Percentiles rank a stretch among this genome's conserved stretches.
Conservation (phyloP, 2,888 invertebrate genomes). For the Amblyjoppa fuscipennis region DNA sequence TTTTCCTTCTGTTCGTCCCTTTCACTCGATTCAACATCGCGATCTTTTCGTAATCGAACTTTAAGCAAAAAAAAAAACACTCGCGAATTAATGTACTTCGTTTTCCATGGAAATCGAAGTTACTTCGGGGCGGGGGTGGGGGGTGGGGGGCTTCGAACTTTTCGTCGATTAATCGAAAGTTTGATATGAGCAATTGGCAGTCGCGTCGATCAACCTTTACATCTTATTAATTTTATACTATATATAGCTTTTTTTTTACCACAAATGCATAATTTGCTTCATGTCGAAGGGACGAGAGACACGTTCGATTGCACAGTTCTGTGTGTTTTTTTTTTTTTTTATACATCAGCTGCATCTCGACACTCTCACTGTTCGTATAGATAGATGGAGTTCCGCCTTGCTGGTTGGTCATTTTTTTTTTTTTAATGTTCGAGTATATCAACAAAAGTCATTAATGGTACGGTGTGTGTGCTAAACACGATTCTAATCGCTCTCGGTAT, state of each 20-base stretch:
- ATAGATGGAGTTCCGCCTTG: constrained; percentile 78
- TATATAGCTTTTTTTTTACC: constrained; percentile 32
- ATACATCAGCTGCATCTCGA: constrained; percentile 62
- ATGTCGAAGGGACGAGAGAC: constrained; percentile 41
- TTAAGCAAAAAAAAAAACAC: constrained; percentile 4
- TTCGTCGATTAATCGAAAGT: constrained; percentile 75
- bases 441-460: constrained; percentile 56
- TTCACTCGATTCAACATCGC: constrained; percentile 32
- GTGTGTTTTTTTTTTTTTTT: constrained; percentile 32
- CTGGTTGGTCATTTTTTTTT: constrained; percentile 49
- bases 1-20: constrained; percentile 54
- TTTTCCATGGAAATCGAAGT: constrained; percentile 45
- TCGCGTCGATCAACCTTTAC: constrained; percentile 75
- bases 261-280: constrained; percentile 46
- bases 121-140: background rate
- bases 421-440: constrained; percentile 39
- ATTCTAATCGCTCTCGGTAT: constrained; percentile 61
- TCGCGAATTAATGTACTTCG: constrained; percentile 26
- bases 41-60: constrained; percentile 46
- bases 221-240: constrained; percentile 72
- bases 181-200: constrained; percentile 83
- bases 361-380: constrained; percentile 40
- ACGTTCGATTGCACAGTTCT: constrained; percentile 39
- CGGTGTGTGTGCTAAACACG: constrained; percentile 66
- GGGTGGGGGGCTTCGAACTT: constrained; percentile 69